Percentiles rank a stretch among this genome's conserved stretches.
Evolutionary conservation across 2,888 invertebrate genomes (phyloP).

Genomic region (Pachycephus smyrnensis): DNA sequence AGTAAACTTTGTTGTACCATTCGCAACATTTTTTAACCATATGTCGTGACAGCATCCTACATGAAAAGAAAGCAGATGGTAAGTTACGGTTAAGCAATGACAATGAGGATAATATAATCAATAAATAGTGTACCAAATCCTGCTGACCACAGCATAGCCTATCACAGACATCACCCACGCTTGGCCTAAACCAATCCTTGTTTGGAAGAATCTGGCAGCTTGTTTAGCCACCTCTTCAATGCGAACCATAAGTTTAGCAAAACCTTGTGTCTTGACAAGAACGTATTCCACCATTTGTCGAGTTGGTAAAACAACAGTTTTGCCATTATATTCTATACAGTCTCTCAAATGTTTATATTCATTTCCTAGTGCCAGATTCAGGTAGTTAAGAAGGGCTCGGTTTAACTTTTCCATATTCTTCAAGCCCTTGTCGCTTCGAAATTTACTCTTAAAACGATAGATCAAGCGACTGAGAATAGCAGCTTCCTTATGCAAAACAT

Average conservation of each 20-base stretch:
- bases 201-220: slow-evolving; percentile 69
- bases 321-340: slow-evolving; percentile 44
- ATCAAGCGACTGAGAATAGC: slow-evolving; percentile 71
- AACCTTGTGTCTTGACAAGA: slow-evolving; percentile 70
- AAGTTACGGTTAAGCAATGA: not conserved
- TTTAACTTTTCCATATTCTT: slow-evolving; percentile 71
- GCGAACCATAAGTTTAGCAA: slow-evolving; percentile 71
- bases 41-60: slow-evolving; percentile 66
- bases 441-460: slow-evolving; percentile 73
- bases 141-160: slow-evolving; percentile 70
- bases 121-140: slow-evolving; percentile 67
- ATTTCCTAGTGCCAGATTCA: slow-evolving; percentile 67
- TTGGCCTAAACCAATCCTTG: slow-evolving; percentile 70
- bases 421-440: slow-evolving; percentile 72
- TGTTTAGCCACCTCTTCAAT: slow-evolving; percentile 68
- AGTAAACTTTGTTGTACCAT: slow-evolving; percentile 70
- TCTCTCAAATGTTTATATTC: slow-evolving; percentile 56
- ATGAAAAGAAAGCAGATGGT: slow-evolving; percentile 7
- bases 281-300: slow-evolving; percentile 73
- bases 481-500: slow-evolving; percentile 70
- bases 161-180: slow-evolving; percentile 71
- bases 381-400: slow-evolving; percentile 69
- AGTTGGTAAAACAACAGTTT: slow-evolving; percentile 69
- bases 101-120: not conserved
- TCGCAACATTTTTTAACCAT: slow-evolving; percentile 68